These are phyloP conservation scores for Conus canariensis DNA, from an alignment of 2,888 invertebrate genomes.

Conservation along the genomic window DNA sequence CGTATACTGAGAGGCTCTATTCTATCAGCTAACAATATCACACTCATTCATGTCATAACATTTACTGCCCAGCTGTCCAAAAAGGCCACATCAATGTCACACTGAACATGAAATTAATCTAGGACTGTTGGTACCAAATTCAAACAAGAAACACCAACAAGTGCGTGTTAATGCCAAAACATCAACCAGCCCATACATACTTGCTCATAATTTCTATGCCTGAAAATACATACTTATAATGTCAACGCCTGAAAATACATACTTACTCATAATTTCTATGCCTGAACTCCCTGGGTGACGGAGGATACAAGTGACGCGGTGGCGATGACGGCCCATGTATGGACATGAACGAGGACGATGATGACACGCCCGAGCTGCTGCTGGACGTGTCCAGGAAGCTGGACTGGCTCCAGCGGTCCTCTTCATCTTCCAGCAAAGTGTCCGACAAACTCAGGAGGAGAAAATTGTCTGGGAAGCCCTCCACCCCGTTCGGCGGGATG, in stretches of 20 bases:
- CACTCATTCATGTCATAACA: no score
- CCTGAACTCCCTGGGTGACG: conserved; percentile 69
- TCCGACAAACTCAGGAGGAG: conserved; percentile 69
- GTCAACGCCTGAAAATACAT: neutral
- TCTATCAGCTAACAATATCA: no score
- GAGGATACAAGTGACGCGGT: conserved; percentile 68
- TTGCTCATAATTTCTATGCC: no score
- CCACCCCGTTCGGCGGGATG: conserved; percentile 68
- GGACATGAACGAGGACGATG: conserved; percentile 24
- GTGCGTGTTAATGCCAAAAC: no score
- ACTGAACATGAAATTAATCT: no score
- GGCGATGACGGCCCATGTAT: conserved; percentile 49
- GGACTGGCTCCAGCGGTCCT: conserved; percentile 54
- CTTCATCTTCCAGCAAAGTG: conserved; percentile 66
- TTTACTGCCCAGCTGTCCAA: no score
- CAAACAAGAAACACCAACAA: no score
- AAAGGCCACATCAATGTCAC: no score
- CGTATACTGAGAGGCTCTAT: no score
- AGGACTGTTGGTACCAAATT: no score
- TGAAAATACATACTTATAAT: no score
- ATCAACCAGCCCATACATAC: no score
- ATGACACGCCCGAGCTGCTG: conserved; percentile 37
- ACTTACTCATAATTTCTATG: conserved; percentile 69
- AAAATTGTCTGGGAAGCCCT: conserved; percentile 72
- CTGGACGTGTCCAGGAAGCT: conserved; percentile 42